phyloP scores from a whole-genome alignment of 2,113 vertebrate species.

The Cervus canadensis region DNA sequence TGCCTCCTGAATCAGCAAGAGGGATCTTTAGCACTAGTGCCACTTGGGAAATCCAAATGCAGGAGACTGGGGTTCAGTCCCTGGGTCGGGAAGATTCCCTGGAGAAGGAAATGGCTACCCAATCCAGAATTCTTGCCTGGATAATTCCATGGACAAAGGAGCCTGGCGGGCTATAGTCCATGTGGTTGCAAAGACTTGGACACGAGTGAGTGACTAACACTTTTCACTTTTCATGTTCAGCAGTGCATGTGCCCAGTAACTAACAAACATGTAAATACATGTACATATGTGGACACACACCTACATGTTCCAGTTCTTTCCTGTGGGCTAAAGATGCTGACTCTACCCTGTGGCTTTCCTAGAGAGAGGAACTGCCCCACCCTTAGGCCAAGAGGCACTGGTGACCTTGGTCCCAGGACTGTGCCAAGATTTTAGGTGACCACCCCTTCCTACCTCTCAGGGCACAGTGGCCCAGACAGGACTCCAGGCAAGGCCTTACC shows the following conservation, averaged over 20 bases:
- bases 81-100: neutral
- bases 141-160: neutral
- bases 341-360: neutral
- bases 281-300: neutral
- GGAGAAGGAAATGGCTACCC: neutral
- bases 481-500: slow-evolving; percentile 78
- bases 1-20: neutral
- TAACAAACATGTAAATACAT: neutral
- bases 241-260: neutral
- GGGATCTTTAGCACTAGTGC: neutral
- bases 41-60: neutral
- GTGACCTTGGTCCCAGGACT: neutral
- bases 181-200: neutral
- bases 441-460: neutral
- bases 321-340: neutral
- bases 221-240: neutral
- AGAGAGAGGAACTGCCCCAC: neutral
- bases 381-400: neutral
- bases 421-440: neutral
- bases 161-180: neutral
- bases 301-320: neutral
- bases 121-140: neutral
- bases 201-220: neutral
- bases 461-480: neutral
- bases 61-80: neutral